Base-by-base conservation (phyloP, 2,888 invertebrate species). In the Lydus trimaculatus region DNA sequence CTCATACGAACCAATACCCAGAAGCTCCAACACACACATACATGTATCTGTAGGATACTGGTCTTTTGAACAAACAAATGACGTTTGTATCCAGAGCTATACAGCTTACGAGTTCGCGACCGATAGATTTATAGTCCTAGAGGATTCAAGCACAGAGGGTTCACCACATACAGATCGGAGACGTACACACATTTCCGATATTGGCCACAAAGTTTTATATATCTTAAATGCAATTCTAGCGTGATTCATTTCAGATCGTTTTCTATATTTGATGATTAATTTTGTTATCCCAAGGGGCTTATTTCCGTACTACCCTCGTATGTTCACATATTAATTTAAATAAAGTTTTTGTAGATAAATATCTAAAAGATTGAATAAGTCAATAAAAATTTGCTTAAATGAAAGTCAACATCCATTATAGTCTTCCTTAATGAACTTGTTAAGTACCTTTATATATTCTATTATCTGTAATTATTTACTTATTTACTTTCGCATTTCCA, bases 71-170 rank as follows among this genome's bases (percentile, higher is more conserved):
- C 76, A 79, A 78, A 79, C 79, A 78, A 80, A 80, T 78, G 79
- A 75, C 75, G 75, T 69, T 76, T 76, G 77, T 79, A 79, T 78
- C 75, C 78, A 73, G 75, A 74, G 75, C 76, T 6, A 8, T n/a
- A 17, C 71, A 74, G 73, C 75, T 73, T 73, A 70, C 73, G 75
- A 75, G 75, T 78, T 76, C 74, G 74, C 78, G 73, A 75, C 75
- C 77, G 77, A 79, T 78, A 78, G 79, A 80, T 80, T 80, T 80
- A 80, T 80, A 75, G 78, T 78, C 76, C 77, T 79, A 70, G 65
- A 77, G 78, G 78, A 78, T 76, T 75, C 74, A 73, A 20, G 73
- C 69, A 71, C 69, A 28, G 58, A 33, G 65, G 61, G 11, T 7
- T 13, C 31, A 25, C 36, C 11, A 64, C 63, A 20, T 4, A 36